Conservation (phyloP, 2,888 invertebrate genomes). For the Acronicta psi region DNA sequence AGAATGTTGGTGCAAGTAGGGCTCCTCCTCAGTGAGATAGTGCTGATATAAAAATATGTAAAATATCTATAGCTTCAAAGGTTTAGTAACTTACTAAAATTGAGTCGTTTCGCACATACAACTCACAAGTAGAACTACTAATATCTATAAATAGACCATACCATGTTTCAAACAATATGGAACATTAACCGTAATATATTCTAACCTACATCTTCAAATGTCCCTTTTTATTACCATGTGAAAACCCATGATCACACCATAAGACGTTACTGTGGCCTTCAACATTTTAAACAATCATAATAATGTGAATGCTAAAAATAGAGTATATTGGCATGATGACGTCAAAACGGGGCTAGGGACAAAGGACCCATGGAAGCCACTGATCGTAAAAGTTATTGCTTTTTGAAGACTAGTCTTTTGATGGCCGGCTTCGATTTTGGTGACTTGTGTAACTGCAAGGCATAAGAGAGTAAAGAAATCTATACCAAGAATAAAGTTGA, state of each 20-base stretch:
- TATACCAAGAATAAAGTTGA: no score
- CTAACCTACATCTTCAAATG: slow-evolving; percentile 35
- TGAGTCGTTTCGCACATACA: neutral
- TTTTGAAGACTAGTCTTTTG: slow-evolving; percentile 74
- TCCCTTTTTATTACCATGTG: slow-evolving; percentile 33
- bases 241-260: slow-evolving; percentile 31
- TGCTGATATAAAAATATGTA: no score
- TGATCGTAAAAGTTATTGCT: slow-evolving; percentile 76
- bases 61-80: no score
- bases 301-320: slow-evolving; percentile 23
- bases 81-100: neutral
- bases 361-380: slow-evolving; percentile 65
- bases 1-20: no score
- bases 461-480: slow-evolving; percentile 13
- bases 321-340: slow-evolving; percentile 30
- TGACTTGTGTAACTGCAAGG: slow-evolving; percentile 35
- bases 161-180: slow-evolving; percentile 5
- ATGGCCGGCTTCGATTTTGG: slow-evolving; percentile 63
- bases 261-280: slow-evolving; percentile 38
- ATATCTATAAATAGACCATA: neutral
- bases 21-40: no score
- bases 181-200: slow-evolving; percentile 19
- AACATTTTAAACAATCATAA: slow-evolving; percentile 27
- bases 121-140: neutral
- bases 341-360: slow-evolving; percentile 47